These are phyloP conservation scores for Archivesica marissinica DNA, from an alignment of 1,140 invertebrate species.

Conservation along the genomic window DNA sequence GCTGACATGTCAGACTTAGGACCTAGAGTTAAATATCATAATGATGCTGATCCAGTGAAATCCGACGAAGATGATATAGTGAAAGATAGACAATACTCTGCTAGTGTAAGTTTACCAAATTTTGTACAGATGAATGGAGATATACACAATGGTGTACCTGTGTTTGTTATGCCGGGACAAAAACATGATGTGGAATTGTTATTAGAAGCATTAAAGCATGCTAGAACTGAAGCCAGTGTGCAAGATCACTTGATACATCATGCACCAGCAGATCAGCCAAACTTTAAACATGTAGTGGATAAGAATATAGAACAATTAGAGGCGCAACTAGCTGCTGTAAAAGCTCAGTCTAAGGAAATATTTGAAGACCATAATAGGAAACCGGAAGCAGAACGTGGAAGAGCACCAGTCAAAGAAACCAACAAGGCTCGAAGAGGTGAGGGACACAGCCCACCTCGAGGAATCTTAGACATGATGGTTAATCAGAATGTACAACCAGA, in stretches of 20 bases:
- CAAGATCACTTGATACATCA: constrained; percentile 66
- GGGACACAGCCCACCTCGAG: constrained; percentile 49
- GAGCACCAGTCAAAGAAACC: neutral
- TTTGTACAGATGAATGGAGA: constrained; percentile 50
- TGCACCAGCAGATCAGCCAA: constrained; percentile 45
- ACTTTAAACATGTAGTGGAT: constrained; percentile 54
- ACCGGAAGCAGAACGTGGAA: constrained; percentile 33
- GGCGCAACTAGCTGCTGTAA: constrained; percentile 52
- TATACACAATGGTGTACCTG: constrained; percentile 58
- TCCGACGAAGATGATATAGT: constrained; percentile 61
- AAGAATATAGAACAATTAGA: constrained; percentile 56
- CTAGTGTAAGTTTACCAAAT: constrained; percentile 36
- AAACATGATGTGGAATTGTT: constrained; percentile 69
- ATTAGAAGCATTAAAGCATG: constrained; percentile 72
- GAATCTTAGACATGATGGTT: constrained; percentile 57
- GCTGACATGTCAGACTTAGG: constrained; percentile 36
- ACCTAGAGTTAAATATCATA: neutral
- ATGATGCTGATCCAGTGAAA: constrained; percentile 53
- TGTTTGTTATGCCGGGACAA: constrained; percentile 69
- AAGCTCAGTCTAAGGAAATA: constrained; percentile 60
- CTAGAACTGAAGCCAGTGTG: constrained; percentile 70
- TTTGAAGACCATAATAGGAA: constrained; percentile 44
- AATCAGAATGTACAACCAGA: constrained; percentile 45
- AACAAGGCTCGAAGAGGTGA: constrained; percentile 31
- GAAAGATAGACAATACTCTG: constrained; percentile 12